Base-by-base conservation (phyloP, 2,797 vertebrate genomes). In the Anguilla marmorata region DNA sequence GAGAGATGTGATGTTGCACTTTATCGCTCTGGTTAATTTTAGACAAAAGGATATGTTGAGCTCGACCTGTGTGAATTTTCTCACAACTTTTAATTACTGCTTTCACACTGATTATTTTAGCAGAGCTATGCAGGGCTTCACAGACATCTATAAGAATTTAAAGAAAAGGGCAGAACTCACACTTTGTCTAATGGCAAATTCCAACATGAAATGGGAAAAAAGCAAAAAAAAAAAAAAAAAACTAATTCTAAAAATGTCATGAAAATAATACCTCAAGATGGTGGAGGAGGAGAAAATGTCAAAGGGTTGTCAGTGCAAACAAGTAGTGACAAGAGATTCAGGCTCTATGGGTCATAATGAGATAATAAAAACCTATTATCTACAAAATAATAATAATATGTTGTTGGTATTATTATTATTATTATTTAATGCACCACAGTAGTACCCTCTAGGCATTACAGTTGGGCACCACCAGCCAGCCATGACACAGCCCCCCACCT, bases 41-140 rank as follows among this genome's bases (percentile, higher is more conserved):
- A 21, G 76, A 80, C 7, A 45, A 80, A 14, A 45, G 41, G 30
- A 41, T 14, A 4, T 21, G 30, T 80, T 80, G 11, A 14, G 72
- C 27, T 76, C 72, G 4, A 76, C 30, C 33, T 12, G 14, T 41
- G 41, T 45, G 33, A 80, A 45, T 41, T 80, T 80, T 80, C 41
- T 37, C 37, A 80, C 33, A 80, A 24, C 37, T 80, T 45, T 33
- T 45, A 80, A 80, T 80, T 80, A 80, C 30, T 21, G 37, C 76
- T 80, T 80, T 80, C 76, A 48, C 76, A 48, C 76, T 80, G 21
- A 80, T 80, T n/a, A 21, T 45, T 37, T 80, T 80, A 80, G 5
- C 16, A 45, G 37, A 21, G 30, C 41, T 80, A 45, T 41, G 33
- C 16, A 24, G 33, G 37, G 76, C 5, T 41, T 41, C 30, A 19